Percentiles rank a stretch among this genome's conserved stretches.
phyloP scores from a whole-genome alignment of 2,797 vertebrate species.

The Erpetoichthys calabaricus region DNA sequence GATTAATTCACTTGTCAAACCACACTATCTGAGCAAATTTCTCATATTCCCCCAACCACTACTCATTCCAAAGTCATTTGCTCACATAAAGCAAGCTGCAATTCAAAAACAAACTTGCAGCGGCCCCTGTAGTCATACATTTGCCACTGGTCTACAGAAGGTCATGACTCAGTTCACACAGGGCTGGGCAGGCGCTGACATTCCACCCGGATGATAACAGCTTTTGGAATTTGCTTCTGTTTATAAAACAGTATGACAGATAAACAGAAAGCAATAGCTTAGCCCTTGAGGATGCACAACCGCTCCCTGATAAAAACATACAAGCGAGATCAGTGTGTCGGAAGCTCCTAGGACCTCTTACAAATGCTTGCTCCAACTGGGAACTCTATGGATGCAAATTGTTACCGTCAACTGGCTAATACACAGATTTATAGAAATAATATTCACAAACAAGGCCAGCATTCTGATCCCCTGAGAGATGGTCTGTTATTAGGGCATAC shows the following conservation, averaged over 20 bases:
- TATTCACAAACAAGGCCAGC: no score
- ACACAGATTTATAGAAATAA: no score
- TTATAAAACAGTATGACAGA: background rate
- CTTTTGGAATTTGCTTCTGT: constrained; percentile 1
- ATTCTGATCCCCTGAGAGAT: no score
- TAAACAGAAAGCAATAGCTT: background rate
- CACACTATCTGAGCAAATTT: no score
- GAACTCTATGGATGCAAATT: background rate
- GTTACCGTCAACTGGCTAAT: background rate
- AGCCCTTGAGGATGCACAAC: no score
- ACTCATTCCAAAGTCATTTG: no score
- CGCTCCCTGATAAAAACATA: constrained; percentile 32
- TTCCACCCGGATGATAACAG: background rate
- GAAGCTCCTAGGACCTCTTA: no score
- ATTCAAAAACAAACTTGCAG: no score
- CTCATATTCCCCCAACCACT: no score
- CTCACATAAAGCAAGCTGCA: no score
- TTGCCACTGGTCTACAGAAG: background rate
- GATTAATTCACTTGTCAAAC: no score
- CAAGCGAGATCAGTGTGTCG: constrained; percentile 9
- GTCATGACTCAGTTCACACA: background rate
- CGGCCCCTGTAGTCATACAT: background rate
- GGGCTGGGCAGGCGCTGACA: background rate
- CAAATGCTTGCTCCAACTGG: background rate
- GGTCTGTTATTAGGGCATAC: no score